These are phyloP conservation scores for Hyperoplus lanceolatus DNA, from an alignment of 2,797 vertebrate genomes.

Conservation along the genomic window DNA sequence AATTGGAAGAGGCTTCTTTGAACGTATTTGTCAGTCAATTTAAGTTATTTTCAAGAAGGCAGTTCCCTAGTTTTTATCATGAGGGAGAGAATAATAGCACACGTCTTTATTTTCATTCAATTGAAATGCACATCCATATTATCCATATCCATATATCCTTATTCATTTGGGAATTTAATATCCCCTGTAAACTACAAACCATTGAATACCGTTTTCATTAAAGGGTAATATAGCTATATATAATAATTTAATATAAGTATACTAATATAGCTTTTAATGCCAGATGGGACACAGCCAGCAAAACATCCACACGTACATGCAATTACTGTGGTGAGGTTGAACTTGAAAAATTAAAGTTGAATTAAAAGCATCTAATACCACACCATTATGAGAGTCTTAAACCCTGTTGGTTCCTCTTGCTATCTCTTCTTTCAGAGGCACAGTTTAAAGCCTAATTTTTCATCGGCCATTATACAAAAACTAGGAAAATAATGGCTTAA, in stretches of 20 bases:
- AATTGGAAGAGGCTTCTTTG: constrained; percentile 3
- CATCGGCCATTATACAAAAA: no score
- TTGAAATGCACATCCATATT: neutral
- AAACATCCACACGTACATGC: neutral
- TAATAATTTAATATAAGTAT: no score
- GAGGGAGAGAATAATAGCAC: no score
- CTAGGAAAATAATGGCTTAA: no score
- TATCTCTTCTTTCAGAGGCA: no score
- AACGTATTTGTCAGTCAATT: constrained; percentile 1
- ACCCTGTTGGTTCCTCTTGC: no score
- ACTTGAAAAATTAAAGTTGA: neutral
- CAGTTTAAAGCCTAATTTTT: no score
- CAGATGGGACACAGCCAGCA: neutral
- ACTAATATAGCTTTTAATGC: neutral
- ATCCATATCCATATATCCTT: neutral
- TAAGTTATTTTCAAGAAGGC: neutral
- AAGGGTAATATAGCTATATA: no score
- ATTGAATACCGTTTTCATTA: neutral
- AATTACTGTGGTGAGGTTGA: constrained; percentile 6
- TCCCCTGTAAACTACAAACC: neutral
- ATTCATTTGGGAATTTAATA: neutral
- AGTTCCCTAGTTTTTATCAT: neutral
- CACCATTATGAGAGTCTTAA: neutral
- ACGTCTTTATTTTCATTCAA: neutral
- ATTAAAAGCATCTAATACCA: neutral